phyloP scores from a whole-genome alignment of 2,797 vertebrate genomes.

The Syngnathus acus region DNA sequence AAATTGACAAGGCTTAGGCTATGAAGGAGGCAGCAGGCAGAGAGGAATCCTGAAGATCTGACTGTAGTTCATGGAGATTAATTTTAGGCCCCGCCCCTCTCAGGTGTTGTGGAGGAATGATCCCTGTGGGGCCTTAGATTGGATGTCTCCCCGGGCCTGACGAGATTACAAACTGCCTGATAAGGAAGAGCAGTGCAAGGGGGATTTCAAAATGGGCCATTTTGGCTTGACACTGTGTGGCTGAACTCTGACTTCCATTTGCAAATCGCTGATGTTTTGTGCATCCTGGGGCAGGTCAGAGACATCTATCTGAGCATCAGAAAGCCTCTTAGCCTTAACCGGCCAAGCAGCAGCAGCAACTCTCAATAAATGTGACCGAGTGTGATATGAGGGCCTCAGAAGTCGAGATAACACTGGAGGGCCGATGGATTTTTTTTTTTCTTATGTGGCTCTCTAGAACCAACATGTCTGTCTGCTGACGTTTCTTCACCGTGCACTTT shows the following conservation, averaged over 20 bases:
- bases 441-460: slow-evolving; percentile 44
- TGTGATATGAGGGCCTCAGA: slow-evolving; percentile 23
- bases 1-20: neutral
- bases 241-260: slow-evolving; percentile 34
- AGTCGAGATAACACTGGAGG: slow-evolving; percentile 36
- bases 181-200: slow-evolving; percentile 46
- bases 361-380: slow-evolving; percentile 38
- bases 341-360: slow-evolving; percentile 18
- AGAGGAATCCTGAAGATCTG: slow-evolving; percentile 30
- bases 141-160: slow-evolving; percentile 47
- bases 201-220: slow-evolving; percentile 64
- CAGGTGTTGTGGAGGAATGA: slow-evolving; percentile 42
- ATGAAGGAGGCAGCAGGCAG: slow-evolving; percentile 41
- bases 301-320: slow-evolving; percentile 45
- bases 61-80: slow-evolving; percentile 23
- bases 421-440: slow-evolving; percentile 47
- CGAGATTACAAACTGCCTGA: slow-evolving; percentile 61
- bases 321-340: slow-evolving; percentile 37
- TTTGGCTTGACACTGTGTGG: slow-evolving; percentile 24
- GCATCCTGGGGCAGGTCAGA: slow-evolving; percentile 38
- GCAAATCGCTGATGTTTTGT: slow-evolving; percentile 53
- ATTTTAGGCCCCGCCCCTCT: slow-evolving; percentile 34
- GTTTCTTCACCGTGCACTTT: slow-evolving; percentile 30
- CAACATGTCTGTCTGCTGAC: slow-evolving; percentile 25
- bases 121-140: slow-evolving; percentile 40